These are phyloP conservation scores for Chaenogobius annularis DNA, from an alignment of 2,113 vertebrate species.

Conservation along the genomic window DNA sequence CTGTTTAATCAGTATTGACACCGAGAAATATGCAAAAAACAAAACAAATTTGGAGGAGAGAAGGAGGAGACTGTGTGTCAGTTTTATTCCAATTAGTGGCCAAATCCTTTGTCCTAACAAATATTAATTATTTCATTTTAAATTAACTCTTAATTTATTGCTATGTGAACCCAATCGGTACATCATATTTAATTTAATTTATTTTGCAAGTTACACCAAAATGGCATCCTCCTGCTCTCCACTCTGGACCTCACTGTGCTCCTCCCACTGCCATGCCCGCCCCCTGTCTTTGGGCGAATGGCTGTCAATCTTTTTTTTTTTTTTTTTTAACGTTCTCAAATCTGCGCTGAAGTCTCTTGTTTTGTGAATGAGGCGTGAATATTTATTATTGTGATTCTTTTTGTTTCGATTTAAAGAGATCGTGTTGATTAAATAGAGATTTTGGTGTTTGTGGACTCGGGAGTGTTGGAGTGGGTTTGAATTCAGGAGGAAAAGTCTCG, in stretches of 20 bases:
- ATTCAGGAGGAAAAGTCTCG: neutral
- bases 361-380: neutral
- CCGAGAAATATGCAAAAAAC: conserved; percentile 71
- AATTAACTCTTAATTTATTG: neutral
- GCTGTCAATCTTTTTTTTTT: neutral
- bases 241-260: conserved; percentile 36
- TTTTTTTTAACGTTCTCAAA: neutral
- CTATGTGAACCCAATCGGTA: conserved; percentile 22
- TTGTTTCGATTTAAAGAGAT: neutral
- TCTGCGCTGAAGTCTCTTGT: neutral
- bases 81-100: neutral
- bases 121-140: neutral
- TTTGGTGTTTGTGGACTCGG: neutral
- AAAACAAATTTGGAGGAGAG: conserved; percentile 22
- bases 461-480: neutral
- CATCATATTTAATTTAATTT: neutral
- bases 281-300: neutral
- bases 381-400: neutral
- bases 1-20: conserved; percentile 31
- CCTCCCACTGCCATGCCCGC: conserved; percentile 20
- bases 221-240: conserved; percentile 16
- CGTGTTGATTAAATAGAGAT: conserved; percentile 6
- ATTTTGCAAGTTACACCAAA: neutral
- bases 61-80: neutral
- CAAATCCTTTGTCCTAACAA: neutral